These are phyloP conservation scores for Atta cephalotes DNA, from an alignment of 1,140 invertebrate genomes.

Conservation along the genomic window DNA sequence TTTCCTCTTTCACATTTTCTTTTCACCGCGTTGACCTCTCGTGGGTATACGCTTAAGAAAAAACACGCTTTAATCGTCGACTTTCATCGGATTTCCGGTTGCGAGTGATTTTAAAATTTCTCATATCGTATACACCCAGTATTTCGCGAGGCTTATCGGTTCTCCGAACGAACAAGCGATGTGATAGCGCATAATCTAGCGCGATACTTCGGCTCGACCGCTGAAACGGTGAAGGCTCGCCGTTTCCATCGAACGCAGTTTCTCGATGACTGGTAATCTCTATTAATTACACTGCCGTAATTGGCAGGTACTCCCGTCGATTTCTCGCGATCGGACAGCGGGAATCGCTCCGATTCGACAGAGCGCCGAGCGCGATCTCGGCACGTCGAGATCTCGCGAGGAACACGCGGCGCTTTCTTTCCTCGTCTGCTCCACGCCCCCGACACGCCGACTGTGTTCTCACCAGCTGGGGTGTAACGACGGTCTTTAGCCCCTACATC, in stretches of 20 bases:
- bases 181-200: constrained; percentile 28
- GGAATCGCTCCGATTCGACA: constrained; percentile 17
- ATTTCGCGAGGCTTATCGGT: constrained; percentile 27
- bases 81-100: constrained; percentile 29
- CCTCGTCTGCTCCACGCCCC: background rate
- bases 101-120: constrained; percentile 40
- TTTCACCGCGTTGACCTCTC: background rate
- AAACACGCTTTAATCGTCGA: constrained; percentile 36
- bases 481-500: constrained; percentile 55
- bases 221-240: constrained; percentile 12
- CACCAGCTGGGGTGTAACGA: constrained; percentile 59
- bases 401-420: constrained; percentile 25
- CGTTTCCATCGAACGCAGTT: constrained; percentile 12
- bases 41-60: background rate
- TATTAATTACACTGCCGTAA: constrained; percentile 80
- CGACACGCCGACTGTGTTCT: constrained; percentile 53
- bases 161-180: constrained; percentile 9
- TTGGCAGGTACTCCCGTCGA: constrained; percentile 66
- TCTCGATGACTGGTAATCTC: constrained; percentile 59
- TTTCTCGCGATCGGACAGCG: constrained; percentile 19
- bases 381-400: constrained; percentile 4
- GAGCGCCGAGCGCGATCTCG: constrained; percentile 6
- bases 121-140: constrained; percentile 17
- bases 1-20: background rate
- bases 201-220: constrained; percentile 7